Percentiles rank a stretch among this genome's conserved stretches.
Conservation (phyloP, 2,797 vertebrate species). For the Hafferia zeledoni region DNA sequence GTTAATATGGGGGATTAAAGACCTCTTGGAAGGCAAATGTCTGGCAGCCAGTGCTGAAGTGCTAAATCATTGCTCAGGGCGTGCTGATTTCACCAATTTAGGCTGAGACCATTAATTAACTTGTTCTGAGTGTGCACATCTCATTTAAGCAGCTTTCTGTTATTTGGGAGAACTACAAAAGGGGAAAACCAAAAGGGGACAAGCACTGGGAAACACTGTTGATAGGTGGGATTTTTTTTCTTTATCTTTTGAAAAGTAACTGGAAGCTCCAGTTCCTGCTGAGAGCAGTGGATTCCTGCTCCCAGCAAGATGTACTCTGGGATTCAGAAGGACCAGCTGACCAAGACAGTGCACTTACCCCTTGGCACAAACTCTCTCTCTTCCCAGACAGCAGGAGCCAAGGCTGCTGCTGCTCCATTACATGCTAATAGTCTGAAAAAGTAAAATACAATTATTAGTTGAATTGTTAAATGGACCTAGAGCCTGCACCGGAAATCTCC, state of each 20-base stretch:
- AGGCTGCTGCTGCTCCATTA: slow-evolving; percentile 1
- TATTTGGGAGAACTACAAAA: not conserved
- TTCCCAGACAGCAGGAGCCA: not conserved
- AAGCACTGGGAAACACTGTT: rapidly evolving
- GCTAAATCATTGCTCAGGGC: not conserved
- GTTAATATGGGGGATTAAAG: not conserved
- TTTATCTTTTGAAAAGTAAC: not conserved
- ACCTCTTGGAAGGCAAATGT: not conserved
- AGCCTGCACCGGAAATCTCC: slow-evolving; percentile 11
- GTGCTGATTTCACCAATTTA: not conserved
- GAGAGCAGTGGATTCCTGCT: not conserved
- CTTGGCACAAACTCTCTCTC: not conserved
- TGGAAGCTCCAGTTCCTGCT: not conserved
- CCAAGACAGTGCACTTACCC: not conserved
- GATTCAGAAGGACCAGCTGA: not conserved
- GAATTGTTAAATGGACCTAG: slow-evolving; percentile 58
- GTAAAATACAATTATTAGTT: slow-evolving; percentile 42
- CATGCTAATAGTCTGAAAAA: slow-evolving; percentile 9
- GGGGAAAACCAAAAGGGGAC: not conserved
- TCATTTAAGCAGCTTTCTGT: not conserved
- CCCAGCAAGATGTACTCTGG: not conserved
- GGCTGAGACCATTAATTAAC: slow-evolving; percentile 1
- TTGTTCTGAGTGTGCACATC: not conserved
- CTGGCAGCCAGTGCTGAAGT: not conserved
- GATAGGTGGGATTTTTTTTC: too few relatives aligned